phyloP scores from a whole-genome alignment of 2,113 vertebrate genomes.

The Cyphomyrus plagiostoma region DNA sequence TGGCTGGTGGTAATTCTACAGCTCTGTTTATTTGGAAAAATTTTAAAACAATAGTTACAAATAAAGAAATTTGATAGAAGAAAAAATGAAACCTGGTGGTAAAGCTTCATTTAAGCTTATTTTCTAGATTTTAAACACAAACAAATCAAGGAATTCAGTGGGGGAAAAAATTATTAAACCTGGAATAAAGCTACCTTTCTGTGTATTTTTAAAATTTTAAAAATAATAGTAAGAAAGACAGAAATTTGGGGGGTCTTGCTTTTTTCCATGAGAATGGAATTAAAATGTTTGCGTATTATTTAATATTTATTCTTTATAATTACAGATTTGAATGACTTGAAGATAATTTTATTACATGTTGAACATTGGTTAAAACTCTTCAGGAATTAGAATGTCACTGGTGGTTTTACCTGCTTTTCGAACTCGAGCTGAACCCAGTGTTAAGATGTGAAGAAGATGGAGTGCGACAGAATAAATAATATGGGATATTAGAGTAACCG shows the following conservation, averaged over 20 bases:
- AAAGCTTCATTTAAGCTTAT: not conserved
- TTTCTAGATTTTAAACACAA: not conserved
- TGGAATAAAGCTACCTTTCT: not conserved
- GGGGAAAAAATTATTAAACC: not conserved
- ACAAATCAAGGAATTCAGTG: not conserved
- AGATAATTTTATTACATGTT: not conserved
- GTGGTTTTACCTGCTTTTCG: not conserved
- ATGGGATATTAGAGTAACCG: not conserved
- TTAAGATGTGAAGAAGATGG: not conserved
- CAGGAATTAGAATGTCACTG: not conserved
- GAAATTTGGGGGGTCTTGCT: not conserved
- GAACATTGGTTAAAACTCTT: not conserved
- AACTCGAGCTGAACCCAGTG: not conserved
- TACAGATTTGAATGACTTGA: not conserved
- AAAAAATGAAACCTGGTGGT: not conserved
- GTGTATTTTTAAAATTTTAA: not conserved
- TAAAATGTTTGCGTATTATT: not conserved
- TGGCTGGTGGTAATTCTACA: not conserved
- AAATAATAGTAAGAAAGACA: not conserved
- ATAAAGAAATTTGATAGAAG: not conserved
- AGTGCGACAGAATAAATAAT: constrained; percentile 1
- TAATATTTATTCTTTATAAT: not conserved
- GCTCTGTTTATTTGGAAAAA: not conserved
- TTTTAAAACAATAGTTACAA: not conserved
- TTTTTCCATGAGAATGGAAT: not conserved